Evolutionary conservation across 2,113 vertebrate species (phyloP), one percentile per base, ranked within the genome.

Genomic region (Xenopus borealis): DNA sequence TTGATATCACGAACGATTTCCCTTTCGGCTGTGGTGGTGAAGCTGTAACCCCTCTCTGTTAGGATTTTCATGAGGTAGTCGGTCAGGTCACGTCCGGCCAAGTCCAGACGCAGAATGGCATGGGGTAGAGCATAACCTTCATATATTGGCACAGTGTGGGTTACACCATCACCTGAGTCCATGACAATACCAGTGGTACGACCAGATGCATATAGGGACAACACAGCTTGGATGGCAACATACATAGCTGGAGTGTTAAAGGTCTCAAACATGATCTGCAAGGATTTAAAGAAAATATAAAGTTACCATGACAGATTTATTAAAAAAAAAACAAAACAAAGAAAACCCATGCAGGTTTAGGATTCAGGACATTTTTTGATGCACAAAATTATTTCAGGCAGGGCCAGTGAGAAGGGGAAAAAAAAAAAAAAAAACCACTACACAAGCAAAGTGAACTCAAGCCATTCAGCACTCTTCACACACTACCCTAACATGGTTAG

Each of bases 31-130:
- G 96, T 99, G 93, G 97, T 98, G 88, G 96, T 98, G 94, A 99
- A 99, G 82, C 95, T 97, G 89, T 98, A 98, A 83, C 96, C 96
- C 55, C 97, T 93, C 91, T 99, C 96, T 7, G 97, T 99, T 91
- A 99, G 92, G 88, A 99, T 98, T 94, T 98, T 99, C 97, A 98
- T 98, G 95, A 99, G 97, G 96, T 98, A 98, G 95, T 98, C 97
- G 77, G 97, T 99, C 94, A 99, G 94, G 93, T 99, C 96, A 83
- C 96, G 96, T 88, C 96, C 97, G 80, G 97, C 97, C 96, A 99
- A 86, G 84, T 98, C 97, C 91, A 98, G 94, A 95, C 96, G 97
- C 83, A 98, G 92, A 87, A 99, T 98, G 92, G 97, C 97, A 7
- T 99, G 96, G 86, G 97, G 96, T 64, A 99, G 94, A 75, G 96